These are phyloP conservation scores for Apodemus sylvaticus DNA, from an alignment of 2,113 vertebrate genomes.

Conservation along the genomic window DNA sequence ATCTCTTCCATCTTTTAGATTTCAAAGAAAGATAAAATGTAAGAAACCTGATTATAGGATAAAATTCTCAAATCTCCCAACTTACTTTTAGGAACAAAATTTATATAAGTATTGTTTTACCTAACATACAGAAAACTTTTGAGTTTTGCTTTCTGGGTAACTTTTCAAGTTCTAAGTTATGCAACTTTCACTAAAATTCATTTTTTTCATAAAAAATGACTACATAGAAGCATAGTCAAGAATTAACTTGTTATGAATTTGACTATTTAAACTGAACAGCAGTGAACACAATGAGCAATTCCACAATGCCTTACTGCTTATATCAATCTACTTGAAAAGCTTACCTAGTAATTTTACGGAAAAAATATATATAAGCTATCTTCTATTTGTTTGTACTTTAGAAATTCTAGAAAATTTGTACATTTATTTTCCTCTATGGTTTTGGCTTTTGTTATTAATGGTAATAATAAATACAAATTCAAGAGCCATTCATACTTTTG, in stretches of 20 bases:
- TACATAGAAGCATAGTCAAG: background rate
- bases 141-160: conserved; percentile 43
- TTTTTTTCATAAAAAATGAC: conserved; percentile 16
- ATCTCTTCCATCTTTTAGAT: background rate
- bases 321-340: conserved; percentile 36
- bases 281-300: background rate
- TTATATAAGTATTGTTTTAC: background rate
- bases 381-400: background rate
- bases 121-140: conserved; percentile 13
- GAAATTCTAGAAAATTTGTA: background rate
- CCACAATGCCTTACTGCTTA: background rate
- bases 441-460: conserved; percentile 35
- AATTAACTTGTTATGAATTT: conserved; percentile 35
- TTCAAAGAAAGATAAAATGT: background rate
- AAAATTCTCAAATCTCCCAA: background rate
- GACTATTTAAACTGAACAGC: background rate
- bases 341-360: conserved; percentile 32
- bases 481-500: conserved; percentile 21
- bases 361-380: background rate
- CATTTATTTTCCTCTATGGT: background rate
- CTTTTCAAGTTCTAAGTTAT: background rate
- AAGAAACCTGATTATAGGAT: conserved; percentile 11
- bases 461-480: background rate
- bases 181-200: conserved; percentile 29
- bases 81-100: background rate